These are phyloP conservation scores for Phymatocera aterrima DNA, from an alignment of 2,888 invertebrate genomes.

Conservation along the genomic window DNA sequence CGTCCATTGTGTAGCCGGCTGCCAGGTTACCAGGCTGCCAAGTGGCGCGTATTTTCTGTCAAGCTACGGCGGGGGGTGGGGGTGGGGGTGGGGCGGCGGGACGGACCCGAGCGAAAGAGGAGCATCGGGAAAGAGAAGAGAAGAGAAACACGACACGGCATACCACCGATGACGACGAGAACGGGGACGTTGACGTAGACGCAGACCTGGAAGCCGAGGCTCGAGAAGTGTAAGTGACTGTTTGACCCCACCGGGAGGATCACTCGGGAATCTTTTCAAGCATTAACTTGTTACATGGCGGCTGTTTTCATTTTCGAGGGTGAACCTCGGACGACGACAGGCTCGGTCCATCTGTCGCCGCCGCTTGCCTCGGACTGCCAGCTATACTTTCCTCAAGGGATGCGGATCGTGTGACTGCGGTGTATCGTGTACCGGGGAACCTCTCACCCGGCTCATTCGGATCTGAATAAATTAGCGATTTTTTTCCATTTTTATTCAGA, in stretches of 20 bases:
- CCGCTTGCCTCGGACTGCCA: neutral
- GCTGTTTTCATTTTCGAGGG: slow-evolving; percentile 48
- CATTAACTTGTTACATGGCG: slow-evolving; percentile 53
- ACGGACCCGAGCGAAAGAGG: no score
- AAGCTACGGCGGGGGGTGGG: slow-evolving; percentile 51
- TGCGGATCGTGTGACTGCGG: no score
- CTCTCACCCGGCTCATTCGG: neutral
- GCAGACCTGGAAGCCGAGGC: neutral
- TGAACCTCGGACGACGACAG: slow-evolving; percentile 26
- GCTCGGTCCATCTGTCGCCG: slow-evolving; percentile 54
- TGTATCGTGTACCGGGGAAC: neutral
- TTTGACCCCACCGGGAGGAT: neutral
- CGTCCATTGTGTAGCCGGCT: slow-evolving; percentile 53
- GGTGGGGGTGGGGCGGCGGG: neutral
- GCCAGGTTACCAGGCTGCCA: slow-evolving; percentile 57
- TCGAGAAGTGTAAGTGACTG: neutral
- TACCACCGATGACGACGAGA: slow-evolving; percentile 38
- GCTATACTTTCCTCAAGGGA: slow-evolving; percentile 30
- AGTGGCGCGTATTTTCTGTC: slow-evolving; percentile 61
- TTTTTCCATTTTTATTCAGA: no score
- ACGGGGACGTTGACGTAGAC: neutral
- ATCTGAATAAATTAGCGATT: neutral
- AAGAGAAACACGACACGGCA: slow-evolving; percentile 58
- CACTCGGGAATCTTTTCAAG: slow-evolving; percentile 21
- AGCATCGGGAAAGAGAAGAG: neutral